A percentile compares a stretch with the other conserved stretches of the same genome.
Evolutionary conservation across 2,888 invertebrate genomes (phyloP).

Genomic region (Drosophila histrio): DNA sequence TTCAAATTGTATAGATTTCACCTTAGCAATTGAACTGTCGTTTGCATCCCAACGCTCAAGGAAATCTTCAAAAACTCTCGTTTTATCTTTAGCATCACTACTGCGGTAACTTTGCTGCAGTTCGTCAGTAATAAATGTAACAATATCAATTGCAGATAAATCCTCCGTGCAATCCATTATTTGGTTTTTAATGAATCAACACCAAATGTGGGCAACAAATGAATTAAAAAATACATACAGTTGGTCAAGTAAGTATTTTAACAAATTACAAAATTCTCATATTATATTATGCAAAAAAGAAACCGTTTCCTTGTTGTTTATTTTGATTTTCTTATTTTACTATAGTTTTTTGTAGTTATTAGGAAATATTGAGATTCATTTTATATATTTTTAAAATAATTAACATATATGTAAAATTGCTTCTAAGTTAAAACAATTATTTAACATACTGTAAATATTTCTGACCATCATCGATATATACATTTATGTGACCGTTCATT

Average conservation of each 20-base stretch:
- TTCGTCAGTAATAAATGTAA: slow-evolving; percentile 85
- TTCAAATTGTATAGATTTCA: slow-evolving; percentile 54
- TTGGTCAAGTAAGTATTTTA: too few relatives aligned
- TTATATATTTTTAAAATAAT: too few relatives aligned
- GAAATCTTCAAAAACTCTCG: slow-evolving; percentile 86
- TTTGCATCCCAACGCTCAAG: slow-evolving; percentile 84
- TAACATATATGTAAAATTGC: too few relatives aligned
- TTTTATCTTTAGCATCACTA: slow-evolving; percentile 81
- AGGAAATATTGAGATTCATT: too few relatives aligned
- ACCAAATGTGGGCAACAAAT: not conserved
- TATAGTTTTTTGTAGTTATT: too few relatives aligned
- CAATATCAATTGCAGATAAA: slow-evolving; percentile 80
- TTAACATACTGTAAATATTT: not conserved
- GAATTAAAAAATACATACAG: not conserved
- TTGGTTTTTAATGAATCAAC: not conserved
- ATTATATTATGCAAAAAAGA: too few relatives aligned
- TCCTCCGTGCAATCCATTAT: slow-evolving; percentile 73
- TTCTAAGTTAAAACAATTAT: too few relatives aligned
- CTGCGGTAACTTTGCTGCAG: slow-evolving; percentile 83
- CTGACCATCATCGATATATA: slow-evolving; percentile 3
- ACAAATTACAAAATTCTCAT: too few relatives aligned
- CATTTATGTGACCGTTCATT: not conserved
- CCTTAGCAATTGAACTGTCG: slow-evolving; percentile 61
- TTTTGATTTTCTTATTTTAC: too few relatives aligned
- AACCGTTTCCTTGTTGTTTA: too few relatives aligned